These are phyloP conservation scores for Sesia bembeciformis DNA, from an alignment of 2,888 invertebrate genomes.

Conservation along the genomic window DNA sequence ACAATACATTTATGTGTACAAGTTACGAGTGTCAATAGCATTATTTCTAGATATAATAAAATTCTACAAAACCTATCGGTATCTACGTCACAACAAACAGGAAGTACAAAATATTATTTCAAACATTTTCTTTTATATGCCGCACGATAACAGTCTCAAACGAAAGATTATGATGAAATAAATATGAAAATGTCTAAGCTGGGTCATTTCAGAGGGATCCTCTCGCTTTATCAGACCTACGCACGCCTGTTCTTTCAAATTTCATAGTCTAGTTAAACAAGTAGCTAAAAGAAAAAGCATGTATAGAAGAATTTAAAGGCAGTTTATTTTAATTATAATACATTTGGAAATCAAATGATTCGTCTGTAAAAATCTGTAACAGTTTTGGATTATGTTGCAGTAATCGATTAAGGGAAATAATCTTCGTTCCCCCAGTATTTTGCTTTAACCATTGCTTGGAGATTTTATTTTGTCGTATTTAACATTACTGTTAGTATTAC, in stretches of 20 bases:
- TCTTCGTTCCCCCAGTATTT: slow-evolving; percentile 32
- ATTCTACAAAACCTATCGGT: too few species aligned
- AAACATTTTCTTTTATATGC: slow-evolving; percentile 5
- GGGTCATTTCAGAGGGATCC: slow-evolving; percentile 5
- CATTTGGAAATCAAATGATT: slow-evolving; percentile 39
- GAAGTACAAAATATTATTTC: too few species aligned
- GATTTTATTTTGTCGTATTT: slow-evolving; percentile 5
- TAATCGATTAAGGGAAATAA: slow-evolving; percentile 32
- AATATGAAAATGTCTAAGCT: slow-evolving; percentile 9
- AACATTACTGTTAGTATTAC: slow-evolving; percentile 10
- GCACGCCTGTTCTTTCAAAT: slow-evolving; percentile 1
- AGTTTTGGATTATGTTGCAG: slow-evolving; percentile 41
- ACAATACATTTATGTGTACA: too few species aligned
- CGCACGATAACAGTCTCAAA: slow-evolving; percentile 1
- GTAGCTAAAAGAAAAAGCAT: too few species aligned
- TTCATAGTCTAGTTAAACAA: too few species aligned
- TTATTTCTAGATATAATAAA: too few species aligned
- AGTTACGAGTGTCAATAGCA: too few species aligned
- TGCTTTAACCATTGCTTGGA: slow-evolving; percentile 15
- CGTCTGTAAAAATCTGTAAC: slow-evolving; percentile 51
- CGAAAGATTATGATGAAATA: slow-evolving; percentile 5
- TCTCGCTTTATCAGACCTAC: slow-evolving; percentile 6
- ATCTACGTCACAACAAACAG: too few species aligned
- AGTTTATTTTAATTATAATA: slow-evolving; percentile 5
- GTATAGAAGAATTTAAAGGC: too few species aligned